These are phyloP conservation scores for Scrobipalpa costella DNA, from an alignment of 2,888 invertebrate genomes.

Conservation along the genomic window DNA sequence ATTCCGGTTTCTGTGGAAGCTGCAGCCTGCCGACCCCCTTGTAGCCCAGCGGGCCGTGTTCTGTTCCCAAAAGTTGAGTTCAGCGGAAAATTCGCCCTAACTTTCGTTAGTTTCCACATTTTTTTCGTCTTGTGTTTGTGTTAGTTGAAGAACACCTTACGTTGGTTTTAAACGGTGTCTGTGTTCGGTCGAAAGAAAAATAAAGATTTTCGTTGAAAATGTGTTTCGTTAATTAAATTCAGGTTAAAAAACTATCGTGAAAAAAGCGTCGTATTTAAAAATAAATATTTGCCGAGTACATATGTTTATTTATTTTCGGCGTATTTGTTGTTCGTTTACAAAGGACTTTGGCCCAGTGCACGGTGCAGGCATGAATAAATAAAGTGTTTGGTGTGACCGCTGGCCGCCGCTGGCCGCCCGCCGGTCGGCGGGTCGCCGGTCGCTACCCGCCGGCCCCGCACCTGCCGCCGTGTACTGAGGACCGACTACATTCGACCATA, in stretches of 20 bases:
- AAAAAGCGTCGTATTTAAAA: slow-evolving; percentile 5
- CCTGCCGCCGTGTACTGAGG: slow-evolving; percentile 41
- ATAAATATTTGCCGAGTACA: background rate
- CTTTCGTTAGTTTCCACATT: slow-evolving; percentile 17
- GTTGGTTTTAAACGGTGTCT: background rate
- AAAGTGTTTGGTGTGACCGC: slow-evolving; percentile 30
- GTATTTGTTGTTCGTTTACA: slow-evolving; percentile 8
- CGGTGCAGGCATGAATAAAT: slow-evolving; percentile 25
- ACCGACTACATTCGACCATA: slow-evolving; percentile 40
- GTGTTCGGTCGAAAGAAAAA: background rate
- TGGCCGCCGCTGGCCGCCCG: slow-evolving; percentile 36
- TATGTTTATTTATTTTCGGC: slow-evolving; percentile 5
- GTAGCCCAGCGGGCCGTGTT: slow-evolving; percentile 25
- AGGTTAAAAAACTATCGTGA: background rate
- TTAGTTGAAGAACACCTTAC: background rate
- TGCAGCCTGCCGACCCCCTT: slow-evolving; percentile 22
- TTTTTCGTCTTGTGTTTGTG: slow-evolving; percentile 16
- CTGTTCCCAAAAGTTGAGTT: slow-evolving; percentile 24
- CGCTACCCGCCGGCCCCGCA: slow-evolving; percentile 42
- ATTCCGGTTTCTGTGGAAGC: slow-evolving; percentile 7
- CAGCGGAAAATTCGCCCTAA: slow-evolving; percentile 14
- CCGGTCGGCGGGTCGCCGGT: slow-evolving; percentile 26
- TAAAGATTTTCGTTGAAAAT: background rate
- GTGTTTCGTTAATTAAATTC: background rate
- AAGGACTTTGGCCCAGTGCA: slow-evolving; percentile 21